These are phyloP conservation scores for Calidris pygmaea DNA, from an alignment of 2,113 vertebrate genomes.

Conservation along the genomic window DNA sequence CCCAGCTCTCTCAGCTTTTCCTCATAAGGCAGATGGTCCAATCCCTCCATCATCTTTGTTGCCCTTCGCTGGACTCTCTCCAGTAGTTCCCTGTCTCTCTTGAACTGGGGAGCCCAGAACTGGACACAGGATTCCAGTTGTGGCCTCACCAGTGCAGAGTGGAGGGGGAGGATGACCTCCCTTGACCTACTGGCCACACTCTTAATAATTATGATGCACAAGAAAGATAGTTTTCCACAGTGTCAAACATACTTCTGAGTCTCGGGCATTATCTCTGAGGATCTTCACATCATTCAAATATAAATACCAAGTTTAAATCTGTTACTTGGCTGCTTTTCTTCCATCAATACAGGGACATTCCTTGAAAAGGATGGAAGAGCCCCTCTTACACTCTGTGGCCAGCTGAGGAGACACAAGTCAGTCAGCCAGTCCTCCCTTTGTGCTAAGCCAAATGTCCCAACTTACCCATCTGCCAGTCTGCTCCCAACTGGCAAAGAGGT, in stretches of 20 bases:
- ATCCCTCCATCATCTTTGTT: too few species aligned
- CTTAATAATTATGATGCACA: not conserved
- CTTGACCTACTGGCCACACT: too few species aligned
- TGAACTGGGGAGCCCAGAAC: too few species aligned
- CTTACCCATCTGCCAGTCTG: accelerated
- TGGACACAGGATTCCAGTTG: too few species aligned
- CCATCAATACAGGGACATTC: not conserved
- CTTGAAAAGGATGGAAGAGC: not conserved
- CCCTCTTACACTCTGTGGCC: not conserved
- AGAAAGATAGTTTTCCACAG: not conserved
- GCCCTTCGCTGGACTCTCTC: too few species aligned
- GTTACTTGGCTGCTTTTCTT: not conserved
- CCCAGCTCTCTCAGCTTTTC: too few species aligned
- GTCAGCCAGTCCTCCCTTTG: not conserved
- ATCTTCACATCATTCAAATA: not conserved
- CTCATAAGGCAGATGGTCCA: too few species aligned
- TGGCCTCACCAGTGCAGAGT: too few species aligned
- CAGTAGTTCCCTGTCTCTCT: too few species aligned
- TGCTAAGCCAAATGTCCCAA: not conserved
- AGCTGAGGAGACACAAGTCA: not conserved
- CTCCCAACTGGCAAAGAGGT: not conserved
- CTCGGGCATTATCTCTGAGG: not conserved
- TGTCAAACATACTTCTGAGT: not conserved
- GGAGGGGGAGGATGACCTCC: too few species aligned
- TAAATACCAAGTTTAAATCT: not conserved